Percentiles rank a stretch among this genome's conserved stretches.
phyloP scores from a whole-genome alignment of 2,113 vertebrate genomes.

The Chlorocebus sabaeus region DNA sequence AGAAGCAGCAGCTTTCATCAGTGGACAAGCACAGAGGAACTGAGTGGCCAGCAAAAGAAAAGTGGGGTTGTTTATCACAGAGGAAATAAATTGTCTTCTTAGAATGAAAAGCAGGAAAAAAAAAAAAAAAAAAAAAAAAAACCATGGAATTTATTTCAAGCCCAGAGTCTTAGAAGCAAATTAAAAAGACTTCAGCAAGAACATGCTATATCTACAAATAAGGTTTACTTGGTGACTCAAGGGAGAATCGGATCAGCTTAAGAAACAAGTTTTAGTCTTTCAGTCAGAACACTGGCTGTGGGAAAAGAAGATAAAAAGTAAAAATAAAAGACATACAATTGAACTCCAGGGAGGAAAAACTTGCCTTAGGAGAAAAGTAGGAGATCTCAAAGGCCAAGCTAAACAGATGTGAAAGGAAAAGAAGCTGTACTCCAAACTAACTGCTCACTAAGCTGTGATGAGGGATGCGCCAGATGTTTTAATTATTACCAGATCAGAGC shows the following conservation, averaged over 20 bases:
- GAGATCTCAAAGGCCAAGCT: neutral
- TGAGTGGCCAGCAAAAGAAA: neutral
- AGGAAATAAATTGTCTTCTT: conserved; percentile 23
- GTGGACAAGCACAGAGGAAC: neutral
- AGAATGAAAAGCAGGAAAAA: neutral
- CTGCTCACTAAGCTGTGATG: neutral
- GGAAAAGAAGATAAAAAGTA: neutral
- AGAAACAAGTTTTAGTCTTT: conserved; percentile 40
- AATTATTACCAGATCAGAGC: neutral
- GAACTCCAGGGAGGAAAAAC: neutral
- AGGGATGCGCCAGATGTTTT: neutral
- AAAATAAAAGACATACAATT: neutral
- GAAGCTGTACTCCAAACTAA: neutral
- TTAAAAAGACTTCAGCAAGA: conserved; percentile 50
- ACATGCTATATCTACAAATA: conserved; percentile 47
- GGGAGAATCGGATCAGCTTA: conserved; percentile 41
- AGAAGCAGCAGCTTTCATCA: neutral
- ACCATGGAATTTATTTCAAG: conserved; percentile 31
- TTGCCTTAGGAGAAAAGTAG: conserved; percentile 15
- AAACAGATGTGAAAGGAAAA: neutral
- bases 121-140: neutral
- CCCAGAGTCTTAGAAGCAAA: conserved; percentile 43
- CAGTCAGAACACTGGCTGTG: neutral
- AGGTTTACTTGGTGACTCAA: conserved; percentile 42
- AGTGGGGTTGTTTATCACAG: neutral